phyloP scores from a whole-genome alignment of 2,797 vertebrate species.

The Dryobates pubescens region DNA sequence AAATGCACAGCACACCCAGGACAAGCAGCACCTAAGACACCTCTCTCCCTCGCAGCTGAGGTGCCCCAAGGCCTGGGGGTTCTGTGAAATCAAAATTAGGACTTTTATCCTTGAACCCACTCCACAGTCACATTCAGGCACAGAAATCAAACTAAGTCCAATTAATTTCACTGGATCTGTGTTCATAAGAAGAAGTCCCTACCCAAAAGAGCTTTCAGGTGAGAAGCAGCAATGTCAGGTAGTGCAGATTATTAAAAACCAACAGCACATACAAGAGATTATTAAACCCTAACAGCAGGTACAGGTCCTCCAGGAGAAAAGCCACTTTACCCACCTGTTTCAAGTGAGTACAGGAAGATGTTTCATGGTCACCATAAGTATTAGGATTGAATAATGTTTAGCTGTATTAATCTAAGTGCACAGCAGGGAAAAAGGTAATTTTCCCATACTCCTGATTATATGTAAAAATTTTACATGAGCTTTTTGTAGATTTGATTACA shows the following conservation, averaged over 20 bases:
- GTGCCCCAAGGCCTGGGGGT: not conserved
- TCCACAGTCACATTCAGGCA: not conserved
- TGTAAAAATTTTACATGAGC: constrained; percentile 25
- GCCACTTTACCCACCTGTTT: not conserved
- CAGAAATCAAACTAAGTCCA: not conserved
- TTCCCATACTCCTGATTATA: constrained; percentile 46
- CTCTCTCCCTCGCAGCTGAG: not conserved
- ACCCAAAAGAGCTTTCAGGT: not conserved
- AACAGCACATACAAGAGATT: not conserved
- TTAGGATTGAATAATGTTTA: constrained; percentile 57
- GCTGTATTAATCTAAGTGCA: constrained; percentile 46
- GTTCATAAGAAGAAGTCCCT: not conserved
- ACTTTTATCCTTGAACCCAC: not conserved
- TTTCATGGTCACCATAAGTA: constrained; percentile 5
- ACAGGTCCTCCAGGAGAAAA: constrained; percentile 6
- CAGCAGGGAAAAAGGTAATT: constrained; percentile 53
- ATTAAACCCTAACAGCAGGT: not conserved
- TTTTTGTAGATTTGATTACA: constrained; percentile 50
- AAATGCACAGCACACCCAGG: not conserved
- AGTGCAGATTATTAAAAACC: not conserved
- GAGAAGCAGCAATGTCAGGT: not conserved
- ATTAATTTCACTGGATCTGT: not conserved
- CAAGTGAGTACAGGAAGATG: not conserved
- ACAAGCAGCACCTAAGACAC: not conserved
- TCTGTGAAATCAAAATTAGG: not conserved